phyloP scores from a whole-genome alignment of 2,888 invertebrate species.

The Epiperipatus broadwayi region DNA sequence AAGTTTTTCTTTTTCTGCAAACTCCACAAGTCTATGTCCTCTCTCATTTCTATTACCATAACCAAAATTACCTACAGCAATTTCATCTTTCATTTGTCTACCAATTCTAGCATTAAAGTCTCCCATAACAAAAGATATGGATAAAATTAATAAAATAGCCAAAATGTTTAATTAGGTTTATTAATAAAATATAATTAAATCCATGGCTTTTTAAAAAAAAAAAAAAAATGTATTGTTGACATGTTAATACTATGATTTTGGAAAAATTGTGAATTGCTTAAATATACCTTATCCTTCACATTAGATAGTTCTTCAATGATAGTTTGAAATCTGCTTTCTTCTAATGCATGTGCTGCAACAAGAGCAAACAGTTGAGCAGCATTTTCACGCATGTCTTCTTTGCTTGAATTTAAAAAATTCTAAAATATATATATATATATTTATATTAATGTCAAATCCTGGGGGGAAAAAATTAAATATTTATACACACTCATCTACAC shows the following conservation, averaged over 20 bases:
- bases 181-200: background rate
- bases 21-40: too few species aligned
- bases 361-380: slow-evolving; percentile 55
- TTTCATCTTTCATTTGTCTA: too few species aligned
- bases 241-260: too few species aligned
- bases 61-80: too few species aligned
- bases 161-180: background rate
- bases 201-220: background rate
- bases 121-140: too few species aligned
- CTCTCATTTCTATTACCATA: too few species aligned
- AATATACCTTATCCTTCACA: slow-evolving; percentile 32
- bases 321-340: slow-evolving; percentile 34
- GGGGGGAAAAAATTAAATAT: too few species aligned
- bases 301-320: slow-evolving; percentile 39
- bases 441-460: too few species aligned
- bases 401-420: slow-evolving; percentile 33
- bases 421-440: slow-evolving; percentile 17
- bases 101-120: too few species aligned
- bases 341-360: slow-evolving; percentile 40
- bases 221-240: too few species aligned
- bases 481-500: background rate
- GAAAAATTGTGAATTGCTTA: slow-evolving; percentile 9
- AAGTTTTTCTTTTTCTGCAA: too few species aligned
- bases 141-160: slow-evolving; percentile 7
- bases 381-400: slow-evolving; percentile 52